Base-by-base conservation (phyloP, 2,113 vertebrate species). In the Centropus bengalensis region DNA sequence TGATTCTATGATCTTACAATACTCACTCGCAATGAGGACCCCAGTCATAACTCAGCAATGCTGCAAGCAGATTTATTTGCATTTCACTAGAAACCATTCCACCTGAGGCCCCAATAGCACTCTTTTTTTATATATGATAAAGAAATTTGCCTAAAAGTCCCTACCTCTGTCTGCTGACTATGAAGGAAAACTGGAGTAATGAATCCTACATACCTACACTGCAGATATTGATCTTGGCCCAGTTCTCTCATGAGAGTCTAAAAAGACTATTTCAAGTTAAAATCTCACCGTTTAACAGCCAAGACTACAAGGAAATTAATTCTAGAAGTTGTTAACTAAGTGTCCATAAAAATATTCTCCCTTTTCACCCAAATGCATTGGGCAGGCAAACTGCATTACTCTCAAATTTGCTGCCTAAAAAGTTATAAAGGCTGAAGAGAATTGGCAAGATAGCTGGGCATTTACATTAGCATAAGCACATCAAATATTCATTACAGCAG, bases 401-500 rank as follows among this genome's bases (percentile, higher is more conserved):
- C 54, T 80, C 55, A 58, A 32, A 94, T 70, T 3, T 44, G 52
- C 28, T 45, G 44, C 27, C 63, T 86, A 16, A 44, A 64, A 96
- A 86, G 82, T 94, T 82, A 56, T 6, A 77, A 86, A 77, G 67
- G 71, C n/a, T 82, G 51, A 67, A 49, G 42, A 89, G 71, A 89
- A 91, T 55, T 70, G 30, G 75, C 54, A 85, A 78, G 42, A 62
- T 77, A 88, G 75, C 2, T 86, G 79, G 21, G 90, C 51, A 83
- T 94, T 90, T 82, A 55, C 22, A 91, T 94, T 76, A 93, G 76
- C 88, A 86, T 69, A 88, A 96, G 71, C 85, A 69, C 90, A 96
- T 96, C 92, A 93, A 96, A 96, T 96, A 96, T 95, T 96, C 95
- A 96, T 95, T 91, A 80, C 51, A 93, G 86, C 71, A 4, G 2